Conservation (phyloP, 23 tunicate species). For the Botrylloides violaceus region DNA sequence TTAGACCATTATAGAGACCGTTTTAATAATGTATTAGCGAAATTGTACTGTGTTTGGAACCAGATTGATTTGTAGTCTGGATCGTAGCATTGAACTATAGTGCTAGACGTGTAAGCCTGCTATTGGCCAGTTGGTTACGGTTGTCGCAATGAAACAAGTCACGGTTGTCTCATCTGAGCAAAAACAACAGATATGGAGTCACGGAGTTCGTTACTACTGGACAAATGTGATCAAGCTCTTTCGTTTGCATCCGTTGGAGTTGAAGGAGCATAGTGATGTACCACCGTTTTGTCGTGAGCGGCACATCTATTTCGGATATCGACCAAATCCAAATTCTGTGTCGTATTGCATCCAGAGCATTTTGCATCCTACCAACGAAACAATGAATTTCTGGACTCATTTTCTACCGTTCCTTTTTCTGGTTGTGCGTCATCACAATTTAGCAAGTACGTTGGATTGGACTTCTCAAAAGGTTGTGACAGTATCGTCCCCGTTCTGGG, state of each 20-base stretch:
- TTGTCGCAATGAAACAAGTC: no score
- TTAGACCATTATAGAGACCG: no score
- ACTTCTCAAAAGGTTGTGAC: background rate
- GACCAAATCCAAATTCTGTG: conserved; percentile 10
- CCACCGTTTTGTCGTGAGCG: conserved; percentile 24
- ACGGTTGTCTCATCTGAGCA: no score
- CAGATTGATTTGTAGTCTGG: no score
- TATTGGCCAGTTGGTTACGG: no score
- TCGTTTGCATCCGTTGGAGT: background rate
- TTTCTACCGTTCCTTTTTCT: conserved; percentile 31
- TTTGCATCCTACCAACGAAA: conserved; percentile 67
- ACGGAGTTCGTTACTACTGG: no score
- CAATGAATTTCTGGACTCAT: conserved; percentile 76
- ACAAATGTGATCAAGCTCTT: no score
- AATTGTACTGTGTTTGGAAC: no score
- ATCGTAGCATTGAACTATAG: no score
- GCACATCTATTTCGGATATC: background rate
- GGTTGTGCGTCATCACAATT: conserved; percentile 14
- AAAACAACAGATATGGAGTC: no score
- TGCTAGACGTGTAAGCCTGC: no score
- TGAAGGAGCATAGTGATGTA: conserved; percentile 11
- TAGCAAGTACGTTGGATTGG: conserved; percentile 16
- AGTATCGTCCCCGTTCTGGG: conserved; percentile 35
- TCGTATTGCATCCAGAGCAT: conserved; percentile 16
- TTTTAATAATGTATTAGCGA: no score